Evolutionary conservation across 2,113 vertebrate species (phyloP).

Genomic region (Agelaius tricolor): DNA sequence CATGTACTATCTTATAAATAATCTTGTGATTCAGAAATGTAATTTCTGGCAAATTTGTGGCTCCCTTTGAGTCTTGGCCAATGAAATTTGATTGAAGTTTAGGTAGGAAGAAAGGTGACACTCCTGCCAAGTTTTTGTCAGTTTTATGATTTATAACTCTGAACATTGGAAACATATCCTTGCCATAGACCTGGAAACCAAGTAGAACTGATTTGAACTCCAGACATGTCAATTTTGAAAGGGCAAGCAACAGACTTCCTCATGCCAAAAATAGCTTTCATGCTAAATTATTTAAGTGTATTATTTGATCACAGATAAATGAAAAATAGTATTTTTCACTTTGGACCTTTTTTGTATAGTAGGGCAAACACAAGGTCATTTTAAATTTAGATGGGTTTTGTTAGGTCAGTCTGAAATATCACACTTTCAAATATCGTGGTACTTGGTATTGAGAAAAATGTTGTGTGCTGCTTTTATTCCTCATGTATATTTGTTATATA

Average conservation of each 20-base stretch:
- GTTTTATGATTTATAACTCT: constrained; percentile 35
- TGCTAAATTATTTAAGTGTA: background rate
- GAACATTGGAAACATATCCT: background rate
- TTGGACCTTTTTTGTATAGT: background rate
- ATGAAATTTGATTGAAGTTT: constrained; percentile 30
- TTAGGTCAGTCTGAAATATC: background rate
- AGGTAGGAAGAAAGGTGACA: background rate
- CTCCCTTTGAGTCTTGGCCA: background rate
- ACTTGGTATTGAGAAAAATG: background rate
- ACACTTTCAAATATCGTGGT: background rate
- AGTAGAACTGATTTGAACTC: constrained; percentile 22
- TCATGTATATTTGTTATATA: background rate
- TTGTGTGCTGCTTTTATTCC: background rate
- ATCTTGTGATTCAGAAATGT: background rate
- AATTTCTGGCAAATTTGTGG: background rate
- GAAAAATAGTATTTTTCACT: background rate
- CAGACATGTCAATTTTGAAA: constrained; percentile 28
- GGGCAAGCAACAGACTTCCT: constrained; percentile 60
- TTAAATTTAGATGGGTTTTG: background rate
- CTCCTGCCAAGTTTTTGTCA: constrained; percentile 49
- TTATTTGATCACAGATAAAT: background rate
- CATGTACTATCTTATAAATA: background rate
- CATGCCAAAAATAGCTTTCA: constrained; percentile 54
- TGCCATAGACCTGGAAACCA: constrained; percentile 8
- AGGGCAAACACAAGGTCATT: background rate